Evolutionary conservation across 2,888 invertebrate genomes (phyloP), one percentile per base, ranked within the genome.

Genomic region (Bellardia bayeri): DNA sequence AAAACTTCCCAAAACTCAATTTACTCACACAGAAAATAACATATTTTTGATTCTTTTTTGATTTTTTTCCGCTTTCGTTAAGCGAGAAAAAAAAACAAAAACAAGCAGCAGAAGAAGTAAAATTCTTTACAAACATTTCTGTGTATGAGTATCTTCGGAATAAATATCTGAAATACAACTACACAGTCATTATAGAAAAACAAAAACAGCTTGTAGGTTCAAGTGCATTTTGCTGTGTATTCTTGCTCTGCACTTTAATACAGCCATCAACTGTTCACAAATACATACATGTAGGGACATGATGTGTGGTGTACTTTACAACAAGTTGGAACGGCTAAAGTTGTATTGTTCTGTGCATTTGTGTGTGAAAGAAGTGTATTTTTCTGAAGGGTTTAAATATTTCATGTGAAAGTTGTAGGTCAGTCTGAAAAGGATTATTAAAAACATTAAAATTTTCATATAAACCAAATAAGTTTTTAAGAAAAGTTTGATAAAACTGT

Each of bases 171-270:
- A 69, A 40, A 75, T 51, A 68, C 75, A 68, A 75, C 75, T 82
- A 68, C 33, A 69, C 11, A 82, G 8, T 42, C 51, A 68, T 82
- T 82, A 82, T 68, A 82, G 37, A 45, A 37, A 78, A 78, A 64
- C 14, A 56, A 79, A 72, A 79, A 68, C 51, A 58, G 66, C 56
- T 85, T 71, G 76, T 86, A 79, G 75, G 88, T 88, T 89, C 89
- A 89, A 89, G 89, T 88, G 89, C 87, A 89, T 86, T 72, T 85
- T 13, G 64, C 45, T 64, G 14, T 64, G 8, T 16, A 16, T 5
- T 74, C 58, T 49, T 63, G 16, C n/a, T 30, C 40, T 78, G 3
- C 5, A 51, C 78, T 56, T 45, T 42, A 68, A 7, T 51, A 58
- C 74, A 68, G 61, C 51, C 66, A 66, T 23, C 61, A 61, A 4